These are phyloP conservation scores for Sturmia bella DNA, from an alignment of 2,888 invertebrate genomes.

Conservation along the genomic window DNA sequence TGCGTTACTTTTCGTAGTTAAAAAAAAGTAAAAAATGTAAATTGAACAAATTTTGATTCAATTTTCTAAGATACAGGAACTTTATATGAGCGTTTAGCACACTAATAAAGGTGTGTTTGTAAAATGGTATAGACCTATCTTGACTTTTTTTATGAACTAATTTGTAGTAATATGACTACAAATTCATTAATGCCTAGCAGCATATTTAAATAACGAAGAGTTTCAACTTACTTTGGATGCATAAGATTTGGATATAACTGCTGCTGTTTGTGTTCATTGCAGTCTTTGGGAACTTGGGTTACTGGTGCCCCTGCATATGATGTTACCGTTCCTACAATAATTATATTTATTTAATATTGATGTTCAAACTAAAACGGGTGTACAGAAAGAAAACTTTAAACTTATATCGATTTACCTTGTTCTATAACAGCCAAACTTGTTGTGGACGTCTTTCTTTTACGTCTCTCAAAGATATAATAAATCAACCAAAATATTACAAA, in stretches of 20 bases:
- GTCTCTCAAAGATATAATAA: constrained; percentile 61
- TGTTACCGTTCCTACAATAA: constrained; percentile 43
- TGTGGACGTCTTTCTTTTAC: constrained; percentile 50
- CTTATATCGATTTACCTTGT: constrained; percentile 31
- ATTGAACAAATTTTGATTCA: too few relatives aligned
- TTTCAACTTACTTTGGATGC: constrained; percentile 49
- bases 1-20: too few relatives aligned
- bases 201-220: neutral
- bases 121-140: too few relatives aligned
- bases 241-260: constrained; percentile 50
- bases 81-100: too few relatives aligned
- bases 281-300: constrained; percentile 47
- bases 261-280: constrained; percentile 50
- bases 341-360: neutral
- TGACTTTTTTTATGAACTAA: too few relatives aligned
- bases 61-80: too few relatives aligned
- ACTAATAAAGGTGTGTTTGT: too few relatives aligned
- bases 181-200: neutral
- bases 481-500: constrained; percentile 64
- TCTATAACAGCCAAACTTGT: constrained; percentile 45
- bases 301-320: constrained; percentile 54
- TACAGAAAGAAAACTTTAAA: too few relatives aligned
- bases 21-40: too few relatives aligned
- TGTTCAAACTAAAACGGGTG: too few relatives aligned
- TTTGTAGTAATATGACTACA: too few relatives aligned